These are phyloP conservation scores for Psix sp. DNA, from an alignment of 1,140 invertebrate genomes.

Conservation along the genomic window DNA sequence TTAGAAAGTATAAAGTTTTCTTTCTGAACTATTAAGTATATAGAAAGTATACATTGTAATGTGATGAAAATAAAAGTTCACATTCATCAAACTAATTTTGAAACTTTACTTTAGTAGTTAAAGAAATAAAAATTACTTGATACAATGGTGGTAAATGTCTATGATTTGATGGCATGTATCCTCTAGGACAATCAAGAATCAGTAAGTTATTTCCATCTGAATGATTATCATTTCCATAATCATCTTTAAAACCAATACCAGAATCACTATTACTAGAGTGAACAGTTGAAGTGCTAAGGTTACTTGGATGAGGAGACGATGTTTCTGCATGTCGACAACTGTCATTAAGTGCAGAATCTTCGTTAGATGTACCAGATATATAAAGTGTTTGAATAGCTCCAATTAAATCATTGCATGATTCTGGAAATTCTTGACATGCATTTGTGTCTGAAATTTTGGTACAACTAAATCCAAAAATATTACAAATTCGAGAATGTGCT, in stretches of 20 bases:
- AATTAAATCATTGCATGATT: constrained; percentile 91
- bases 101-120: too few relatives aligned
- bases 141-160: constrained; percentile 11
- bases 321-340: constrained; percentile 74
- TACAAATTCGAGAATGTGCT: constrained; percentile 80
- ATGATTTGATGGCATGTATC: constrained; percentile 41
- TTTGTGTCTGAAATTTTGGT: constrained; percentile 75
- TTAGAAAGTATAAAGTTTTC: too few relatives aligned
- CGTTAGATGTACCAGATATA: constrained; percentile 69
- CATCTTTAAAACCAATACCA: constrained; percentile 93
- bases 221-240: constrained; percentile 83
- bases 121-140: constrained; percentile 19
- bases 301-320: constrained; percentile 89
- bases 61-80: too few relatives aligned
- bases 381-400: constrained; percentile 80
- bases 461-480: constrained; percentile 72
- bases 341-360: constrained; percentile 67
- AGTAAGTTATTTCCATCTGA: constrained; percentile 89
- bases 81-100: too few relatives aligned
- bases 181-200: constrained; percentile 80
- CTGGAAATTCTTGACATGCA: constrained; percentile 91
- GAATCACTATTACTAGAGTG: constrained; percentile 96
- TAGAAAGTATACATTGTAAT: too few relatives aligned
- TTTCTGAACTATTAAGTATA: too few relatives aligned
- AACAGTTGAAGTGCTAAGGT: constrained; percentile 87